Percentiles rank a stretch among this genome's conserved stretches.
phyloP scores from a whole-genome alignment of 2,888 invertebrate species.

The Hoplodrina ambigua region DNA sequence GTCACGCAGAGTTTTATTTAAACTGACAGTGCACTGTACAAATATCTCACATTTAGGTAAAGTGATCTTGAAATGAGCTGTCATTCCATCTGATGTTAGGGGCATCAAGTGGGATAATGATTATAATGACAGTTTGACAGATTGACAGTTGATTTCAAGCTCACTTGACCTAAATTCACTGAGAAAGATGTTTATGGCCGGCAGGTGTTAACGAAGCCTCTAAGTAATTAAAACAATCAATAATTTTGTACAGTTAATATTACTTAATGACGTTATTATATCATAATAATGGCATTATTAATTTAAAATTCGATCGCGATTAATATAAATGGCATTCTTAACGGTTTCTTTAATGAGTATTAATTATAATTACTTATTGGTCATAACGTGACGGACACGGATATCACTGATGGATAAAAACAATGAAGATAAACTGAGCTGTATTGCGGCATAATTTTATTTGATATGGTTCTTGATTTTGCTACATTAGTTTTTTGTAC shows the following conservation, averaged over 20 bases:
- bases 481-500: not conserved
- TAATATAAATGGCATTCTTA: constrained; percentile 8
- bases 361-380: constrained; percentile 15
- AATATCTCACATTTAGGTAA: not conserved
- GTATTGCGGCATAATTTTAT: constrained; percentile 1
- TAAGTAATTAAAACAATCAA: constrained; percentile 1
- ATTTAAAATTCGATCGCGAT: constrained; percentile 1
- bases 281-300: constrained; percentile 6
- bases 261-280: not conserved
- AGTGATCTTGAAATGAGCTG: too few species aligned
- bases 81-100: too few species aligned
- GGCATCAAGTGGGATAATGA: too few species aligned
- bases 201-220: not conserved
- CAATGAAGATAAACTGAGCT: constrained; percentile 6
- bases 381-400: constrained; percentile 1
- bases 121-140: too few species aligned
- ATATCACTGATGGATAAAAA: constrained; percentile 13
- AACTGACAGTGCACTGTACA: not conserved
- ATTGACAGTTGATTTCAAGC: not conserved
- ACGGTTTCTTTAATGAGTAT: constrained; percentile 13
- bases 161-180: too few species aligned
- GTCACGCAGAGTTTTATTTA: not conserved
- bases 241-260: constrained; percentile 6
- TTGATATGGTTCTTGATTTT: constrained; percentile 20
- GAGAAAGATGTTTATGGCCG: too few species aligned